Evolutionary conservation across 1,140 invertebrate genomes (phyloP).

Genomic region (Sesamia nonagrioides): DNA sequence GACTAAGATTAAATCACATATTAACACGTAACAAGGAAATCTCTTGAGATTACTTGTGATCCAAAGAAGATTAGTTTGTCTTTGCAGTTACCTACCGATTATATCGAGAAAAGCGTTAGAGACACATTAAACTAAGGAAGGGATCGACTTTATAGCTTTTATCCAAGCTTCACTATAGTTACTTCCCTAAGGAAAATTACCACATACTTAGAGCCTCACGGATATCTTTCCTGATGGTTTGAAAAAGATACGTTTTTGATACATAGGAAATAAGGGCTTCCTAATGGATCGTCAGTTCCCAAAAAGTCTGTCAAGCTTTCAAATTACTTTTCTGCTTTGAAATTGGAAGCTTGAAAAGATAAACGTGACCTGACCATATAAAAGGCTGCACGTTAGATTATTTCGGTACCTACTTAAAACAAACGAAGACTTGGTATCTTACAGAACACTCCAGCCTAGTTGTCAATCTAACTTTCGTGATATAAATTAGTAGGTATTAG

Average conservation of each 20-base stretch:
- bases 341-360: slow-evolving; percentile 25
- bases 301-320: slow-evolving; percentile 11
- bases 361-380: slow-evolving; percentile 19
- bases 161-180: not conserved
- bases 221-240: not conserved
- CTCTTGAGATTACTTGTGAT: not conserved
- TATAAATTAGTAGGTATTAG: not conserved
- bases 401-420: not conserved
- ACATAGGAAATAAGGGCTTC: not conserved
- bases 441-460: not conserved
- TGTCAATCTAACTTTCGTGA: not conserved
- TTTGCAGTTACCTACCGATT: slow-evolving; percentile 2
- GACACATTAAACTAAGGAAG: not conserved
- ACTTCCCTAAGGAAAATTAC: not conserved
- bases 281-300: slow-evolving; percentile 23
- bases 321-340: slow-evolving; percentile 1
- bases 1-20: slow-evolving; percentile 9
- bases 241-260: not conserved
- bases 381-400: not conserved
- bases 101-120: slow-evolving; percentile 13
- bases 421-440: not conserved
- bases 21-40: not conserved
- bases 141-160: slow-evolving; percentile 19
- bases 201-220: not conserved
- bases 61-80: slow-evolving; percentile 24